Base-by-base conservation (phyloP, 2,797 vertebrate genomes). In the Pampus argenteus region DNA sequence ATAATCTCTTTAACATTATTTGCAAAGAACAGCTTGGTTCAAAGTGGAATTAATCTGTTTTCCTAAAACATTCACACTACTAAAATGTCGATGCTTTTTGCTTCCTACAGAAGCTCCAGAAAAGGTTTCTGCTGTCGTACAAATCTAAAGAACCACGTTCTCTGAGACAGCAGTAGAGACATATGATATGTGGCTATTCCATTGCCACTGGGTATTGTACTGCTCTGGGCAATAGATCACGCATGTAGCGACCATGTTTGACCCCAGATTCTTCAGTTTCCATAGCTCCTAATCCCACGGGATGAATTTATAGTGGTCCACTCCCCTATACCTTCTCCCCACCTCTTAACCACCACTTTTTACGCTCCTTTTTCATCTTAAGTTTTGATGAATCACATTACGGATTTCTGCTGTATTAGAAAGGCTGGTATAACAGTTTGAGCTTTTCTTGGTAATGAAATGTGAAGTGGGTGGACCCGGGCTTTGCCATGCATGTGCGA, bases 391-490 rank as follows among this genome's bases (percentile, higher is more conserved):
- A 82, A 78, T 84, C 57, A 20, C 80, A 79, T 80, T 66, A 78
- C 65, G 80, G 75, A 79, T 65, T 48, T 71, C 13, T 66, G 63
- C 76, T 70, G 74, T 31, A 70, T 64, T 58, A 73, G 67, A 81
- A 56, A 69, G 72, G 63, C 87, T 76, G 85, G 62, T 74, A 54
- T 79, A 82, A 69, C 78, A 80, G 82, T 87, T 85, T 83, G 65
- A 85, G 85, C 81, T 76, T 85, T 84, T 81, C 86, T 81, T 82
- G 76, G 86, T 89, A 89, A 91, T 89, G 80, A 91, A 90, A 92
- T 84, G 90, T 87, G 88, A 92, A 78, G 85, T 88, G 88, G 90
- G 88, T 74, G 88, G 86, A 89, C 79, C 70, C 47, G 8, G 67
- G 67, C 79, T 76, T 82, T 18, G 58, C 78, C 83, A 74, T 83